Evolutionary conservation across 35 echinoderm and acorn worm species (phyloP).

Genomic region (Ophioderma brevispina): DNA sequence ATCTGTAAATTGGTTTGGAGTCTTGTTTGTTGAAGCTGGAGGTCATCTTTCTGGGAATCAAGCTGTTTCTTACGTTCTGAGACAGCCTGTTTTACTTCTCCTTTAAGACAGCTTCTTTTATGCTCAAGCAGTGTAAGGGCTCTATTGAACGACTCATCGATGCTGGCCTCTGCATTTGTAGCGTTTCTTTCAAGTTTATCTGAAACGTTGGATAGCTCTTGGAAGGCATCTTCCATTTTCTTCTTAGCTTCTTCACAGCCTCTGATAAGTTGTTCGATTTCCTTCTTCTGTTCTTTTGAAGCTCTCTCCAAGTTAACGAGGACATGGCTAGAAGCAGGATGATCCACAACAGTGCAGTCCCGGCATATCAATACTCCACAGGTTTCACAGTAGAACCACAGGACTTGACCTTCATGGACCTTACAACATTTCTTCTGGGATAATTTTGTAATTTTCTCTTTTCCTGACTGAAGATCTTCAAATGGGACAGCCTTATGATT

Average conservation of each 20-base stretch:
- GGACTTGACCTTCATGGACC: background rate
- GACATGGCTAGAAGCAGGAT: background rate
- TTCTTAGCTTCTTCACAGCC: background rate
- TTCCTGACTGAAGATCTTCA: background rate
- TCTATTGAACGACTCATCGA: background rate
- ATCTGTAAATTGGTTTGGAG: background rate
- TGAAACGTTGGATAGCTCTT: background rate
- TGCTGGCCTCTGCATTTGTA: background rate
- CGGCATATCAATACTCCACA: background rate
- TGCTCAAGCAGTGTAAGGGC: background rate
- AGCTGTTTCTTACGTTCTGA: background rate
- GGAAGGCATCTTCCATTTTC: background rate
- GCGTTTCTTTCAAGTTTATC: background rate
- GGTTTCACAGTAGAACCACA: background rate
- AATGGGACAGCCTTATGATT: background rate
- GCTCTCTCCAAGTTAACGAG: background rate
- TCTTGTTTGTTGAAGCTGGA: background rate
- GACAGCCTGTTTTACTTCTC: background rate
- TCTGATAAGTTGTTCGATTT: background rate
- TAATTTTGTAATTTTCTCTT: background rate
- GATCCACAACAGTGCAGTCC: background rate
- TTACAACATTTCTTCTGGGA: background rate
- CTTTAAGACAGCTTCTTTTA: background rate
- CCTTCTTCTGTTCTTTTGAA: background rate
- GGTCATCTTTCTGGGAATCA: background rate